Evolutionary conservation across 2,888 invertebrate species (phyloP), one percentile per base, ranked within the genome.

Genomic region (Trachelus tabidus): DNA sequence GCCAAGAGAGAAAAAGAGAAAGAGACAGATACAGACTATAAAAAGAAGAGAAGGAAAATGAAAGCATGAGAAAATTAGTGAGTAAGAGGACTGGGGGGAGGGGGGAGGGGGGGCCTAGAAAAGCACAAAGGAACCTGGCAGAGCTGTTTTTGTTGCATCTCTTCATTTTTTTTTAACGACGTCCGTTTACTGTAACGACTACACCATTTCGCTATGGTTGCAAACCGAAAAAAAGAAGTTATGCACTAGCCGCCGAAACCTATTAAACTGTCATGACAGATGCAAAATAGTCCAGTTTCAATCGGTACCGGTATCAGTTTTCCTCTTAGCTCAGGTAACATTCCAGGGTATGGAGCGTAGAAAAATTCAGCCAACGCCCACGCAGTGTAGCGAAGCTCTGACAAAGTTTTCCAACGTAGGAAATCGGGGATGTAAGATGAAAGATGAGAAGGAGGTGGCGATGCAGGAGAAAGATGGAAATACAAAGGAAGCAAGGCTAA

Each of bases 1-100:
- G 40, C 73, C 69, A 15, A 37, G 3, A 69, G 31, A 73, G 68
- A 68, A 73, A 68, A 34, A 23, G 31, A 73, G 78, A 75, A 75
- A 75, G 30, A 74, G 75, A 73, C 37, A 76, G 75, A 73, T 68
- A 77, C 34, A 76, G 75, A 79, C 69, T 68, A 73, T 34, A n/a
- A 34, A 35, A 34, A 12, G 33, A 73, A 68, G 37, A 76, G 68
- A 69, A 78, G 23, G 23, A 56, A 56, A 56, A 56, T 56, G 23
- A 9, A 23, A 23, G 56, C 56, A 56, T 23, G 9, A 56, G 56
- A 56, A 56, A 56, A 23, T 56, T 56, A 56, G 9, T 1, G 40
- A 40, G 40, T 23, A 40, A 6, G 15, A 6, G 23, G 15, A 2
- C 12, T 12, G 3, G 1, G 12, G 12, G 15, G 4, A 1, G 15